Percentiles rank a stretch among this genome's conserved stretches.
Evolutionary conservation across 2,797 vertebrate species (phyloP).

Genomic region (Spinus olivaceus): DNA sequence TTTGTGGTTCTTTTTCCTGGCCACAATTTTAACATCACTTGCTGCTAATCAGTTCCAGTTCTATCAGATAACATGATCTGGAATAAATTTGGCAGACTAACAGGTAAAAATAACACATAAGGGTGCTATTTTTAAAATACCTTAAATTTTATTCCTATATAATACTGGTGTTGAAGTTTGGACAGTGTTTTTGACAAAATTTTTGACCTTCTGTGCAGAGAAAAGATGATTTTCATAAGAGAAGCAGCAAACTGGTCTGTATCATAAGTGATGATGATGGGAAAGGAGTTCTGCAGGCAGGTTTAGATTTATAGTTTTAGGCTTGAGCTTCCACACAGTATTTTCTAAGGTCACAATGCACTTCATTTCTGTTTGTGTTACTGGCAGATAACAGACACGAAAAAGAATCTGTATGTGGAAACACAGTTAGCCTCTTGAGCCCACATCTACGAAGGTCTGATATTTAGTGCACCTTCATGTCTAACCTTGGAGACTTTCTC

Average conservation of each 20-base stretch:
- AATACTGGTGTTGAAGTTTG: not conserved
- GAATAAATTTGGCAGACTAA: not conserved
- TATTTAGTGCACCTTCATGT: not conserved
- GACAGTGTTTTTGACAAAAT: not conserved
- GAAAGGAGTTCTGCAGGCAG: not conserved
- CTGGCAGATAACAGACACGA: fast-evolving
- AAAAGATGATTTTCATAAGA: not conserved
- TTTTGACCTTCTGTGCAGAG: not conserved
- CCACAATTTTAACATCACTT: not conserved
- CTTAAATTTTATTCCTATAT: not conserved
- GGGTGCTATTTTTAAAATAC: not conserved
- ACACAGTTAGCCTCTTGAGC: not conserved
- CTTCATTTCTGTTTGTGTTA: not conserved
- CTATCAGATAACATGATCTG: not conserved
- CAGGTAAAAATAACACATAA: not conserved
- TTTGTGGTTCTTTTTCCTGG: not conserved
- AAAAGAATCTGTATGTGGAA: not conserved
- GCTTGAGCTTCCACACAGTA: not conserved
- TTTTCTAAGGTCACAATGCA: not conserved
- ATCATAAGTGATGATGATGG: not conserved
- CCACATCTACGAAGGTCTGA: fast-evolving
- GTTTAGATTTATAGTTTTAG: not conserved
- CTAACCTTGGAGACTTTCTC: not conserved
- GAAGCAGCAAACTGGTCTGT: not conserved
- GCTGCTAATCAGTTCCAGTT: not conserved